phyloP scores from a whole-genome alignment of 2,797 vertebrate genomes.

The Enteromius afrohamiltoni region DNA sequence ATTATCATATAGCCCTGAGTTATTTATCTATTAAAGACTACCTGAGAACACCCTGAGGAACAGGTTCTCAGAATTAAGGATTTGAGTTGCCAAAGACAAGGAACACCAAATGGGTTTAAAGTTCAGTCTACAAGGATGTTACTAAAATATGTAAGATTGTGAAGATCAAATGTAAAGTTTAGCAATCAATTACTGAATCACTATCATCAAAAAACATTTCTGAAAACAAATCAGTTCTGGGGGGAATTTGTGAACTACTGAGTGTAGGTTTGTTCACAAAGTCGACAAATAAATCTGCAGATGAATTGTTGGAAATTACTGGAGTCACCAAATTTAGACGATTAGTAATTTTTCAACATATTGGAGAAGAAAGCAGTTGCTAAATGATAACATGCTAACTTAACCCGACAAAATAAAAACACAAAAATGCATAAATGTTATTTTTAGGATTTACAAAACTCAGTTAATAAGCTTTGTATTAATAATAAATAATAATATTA shows the following conservation, averaged over 20 bases:
- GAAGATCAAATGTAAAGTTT: not conserved
- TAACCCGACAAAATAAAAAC: not conserved
- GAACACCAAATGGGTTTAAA: conserved; percentile 20
- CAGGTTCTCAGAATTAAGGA: conserved; percentile 47
- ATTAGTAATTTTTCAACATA: not conserved
- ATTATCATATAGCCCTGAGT: conserved; percentile 23
- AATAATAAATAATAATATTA: not conserved
- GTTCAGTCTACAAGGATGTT: not conserved
- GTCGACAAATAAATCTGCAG: not conserved
- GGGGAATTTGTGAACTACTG: not conserved
- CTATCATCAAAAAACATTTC: not conserved
- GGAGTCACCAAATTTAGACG: not conserved
- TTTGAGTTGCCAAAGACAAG: conserved; percentile 24
- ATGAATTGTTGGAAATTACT: not conserved
- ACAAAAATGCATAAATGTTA: not conserved
- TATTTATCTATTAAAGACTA: conserved; percentile 28
- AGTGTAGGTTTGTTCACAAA: not conserved
- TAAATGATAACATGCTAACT: not conserved
- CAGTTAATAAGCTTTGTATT: not conserved
- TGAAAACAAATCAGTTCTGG: no score
- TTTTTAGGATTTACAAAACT: not conserved
- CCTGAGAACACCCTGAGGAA: conserved; percentile 23
- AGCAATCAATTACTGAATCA: not conserved
- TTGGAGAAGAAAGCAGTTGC: not conserved
- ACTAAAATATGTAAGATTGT: not conserved